Base-by-base conservation (phyloP, 2,113 vertebrate species). In the Hippocampus mohnikei region DNA sequence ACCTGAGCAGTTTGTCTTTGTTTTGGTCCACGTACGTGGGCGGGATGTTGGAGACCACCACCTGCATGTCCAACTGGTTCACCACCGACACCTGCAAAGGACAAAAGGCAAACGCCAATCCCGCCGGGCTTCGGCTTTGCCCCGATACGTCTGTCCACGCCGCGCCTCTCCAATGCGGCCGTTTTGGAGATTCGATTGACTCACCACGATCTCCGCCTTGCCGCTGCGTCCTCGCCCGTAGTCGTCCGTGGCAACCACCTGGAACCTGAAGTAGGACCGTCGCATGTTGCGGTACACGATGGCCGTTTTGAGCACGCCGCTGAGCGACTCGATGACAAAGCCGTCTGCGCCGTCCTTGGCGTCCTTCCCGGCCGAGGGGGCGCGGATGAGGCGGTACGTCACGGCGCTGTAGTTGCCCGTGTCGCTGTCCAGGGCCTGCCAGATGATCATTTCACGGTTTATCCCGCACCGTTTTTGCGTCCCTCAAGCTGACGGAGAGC, bases 31-130 rank as follows among this genome's bases (percentile, higher is more conserved):
- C 95, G 9, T 95, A 91, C 0, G 96, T 98, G 13, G 97, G 96
- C 55, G 96, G 94, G 37, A 99, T 95, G 0, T 98, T 98, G 27
- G 95, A 98, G 68, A 99, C 97, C 5, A 99, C 94, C 84, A 99
- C 96, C 84, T 99, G 97, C 97, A 98, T 99, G 85, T 99, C 97
- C 89, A 99, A 81, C 88, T 96, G 96, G 89, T 99, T 99, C 85
- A 98, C 97, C 59, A 99, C 97, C 1, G 97, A 98, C 65, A 99
- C 94, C 97, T 99, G 78, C 5, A 70, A 80, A 89, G 7, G 66
- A 84, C 25, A 56, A 66, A 62, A 3, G 3, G 2, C 2, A n/a
- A n/a, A n/a, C n/a, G n/a, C n/a, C n/a, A n/a, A n/a, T n/a, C n/a
- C n/a, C n/a, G 29, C 29, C 29, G 29, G 29, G 4, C 29, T 27